These are phyloP conservation scores for Ctenochaetus hawaiiensis DNA, from an alignment of 2,797 vertebrate genomes.

Conservation along the genomic window DNA sequence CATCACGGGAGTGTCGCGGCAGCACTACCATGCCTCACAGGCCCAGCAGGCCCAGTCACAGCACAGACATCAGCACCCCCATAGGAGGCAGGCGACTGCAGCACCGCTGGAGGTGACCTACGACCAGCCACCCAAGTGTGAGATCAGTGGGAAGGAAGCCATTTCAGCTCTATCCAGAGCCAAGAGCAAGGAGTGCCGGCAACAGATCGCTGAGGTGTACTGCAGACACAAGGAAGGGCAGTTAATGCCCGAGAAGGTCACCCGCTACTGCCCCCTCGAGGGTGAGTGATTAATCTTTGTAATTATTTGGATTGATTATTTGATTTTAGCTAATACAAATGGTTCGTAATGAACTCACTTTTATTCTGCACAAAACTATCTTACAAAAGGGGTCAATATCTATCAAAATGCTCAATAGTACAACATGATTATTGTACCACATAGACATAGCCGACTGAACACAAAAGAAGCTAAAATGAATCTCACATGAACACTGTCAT, in stretches of 20 bases:
- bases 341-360: conserved; percentile 6
- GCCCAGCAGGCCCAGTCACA: conserved; percentile 72
- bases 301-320: conserved; percentile 37
- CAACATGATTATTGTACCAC: neutral
- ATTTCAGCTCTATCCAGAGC: conserved; percentile 93
- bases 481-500: no score
- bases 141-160: conserved; percentile 96
- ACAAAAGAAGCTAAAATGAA: no score
- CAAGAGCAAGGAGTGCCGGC: conserved; percentile 93
- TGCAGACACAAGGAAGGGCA: conserved; percentile 93
- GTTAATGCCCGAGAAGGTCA: conserved; percentile 96
- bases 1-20: conserved; percentile 25
- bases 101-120: conserved; percentile 87
- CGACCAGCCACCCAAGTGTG: conserved; percentile 91
- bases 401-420: neutral
- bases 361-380: neutral
- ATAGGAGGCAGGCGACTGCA: conserved; percentile 68
- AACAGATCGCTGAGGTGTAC: conserved; percentile 93
- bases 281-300: conserved; percentile 60
- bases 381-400: conserved; percentile 20
- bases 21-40: conserved; percentile 56
- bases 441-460: no score
- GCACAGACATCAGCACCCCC: conserved; percentile 80
- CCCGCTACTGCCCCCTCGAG: conserved; percentile 93
- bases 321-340: conserved; percentile 40